These are phyloP conservation scores for Sinonovacula constricta DNA, from an alignment of 1,140 invertebrate genomes.

Conservation along the genomic window DNA sequence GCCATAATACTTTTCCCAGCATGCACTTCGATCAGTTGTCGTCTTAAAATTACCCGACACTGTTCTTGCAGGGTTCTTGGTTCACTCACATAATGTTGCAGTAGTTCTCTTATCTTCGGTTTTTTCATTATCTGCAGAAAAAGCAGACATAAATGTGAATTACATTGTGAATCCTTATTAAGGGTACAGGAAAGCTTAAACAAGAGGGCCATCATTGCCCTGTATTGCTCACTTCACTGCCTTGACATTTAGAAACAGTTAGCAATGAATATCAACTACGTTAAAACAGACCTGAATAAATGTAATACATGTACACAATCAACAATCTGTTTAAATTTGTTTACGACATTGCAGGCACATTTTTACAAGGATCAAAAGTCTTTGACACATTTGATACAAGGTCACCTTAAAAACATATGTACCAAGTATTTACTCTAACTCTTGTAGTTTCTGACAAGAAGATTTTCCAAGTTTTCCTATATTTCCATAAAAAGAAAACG, in stretches of 20 bases:
- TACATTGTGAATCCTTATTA: not conserved
- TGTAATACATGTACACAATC: not conserved
- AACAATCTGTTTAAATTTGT: no score
- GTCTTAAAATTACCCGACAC: conserved; percentile 27
- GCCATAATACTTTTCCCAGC: conserved; percentile 36
- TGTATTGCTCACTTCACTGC: not conserved
- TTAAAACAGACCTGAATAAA: no score
- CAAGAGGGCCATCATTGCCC: not conserved
- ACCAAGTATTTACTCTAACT: no score
- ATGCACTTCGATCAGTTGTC: conserved; percentile 23
- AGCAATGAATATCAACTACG: not conserved
- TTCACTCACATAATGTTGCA: conserved; percentile 49
- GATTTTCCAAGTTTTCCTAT: no score
- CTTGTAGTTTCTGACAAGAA: no score
- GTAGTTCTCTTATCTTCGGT: conserved; percentile 24
- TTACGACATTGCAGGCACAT: no score
- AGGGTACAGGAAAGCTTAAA: not conserved
- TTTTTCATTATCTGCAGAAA: conserved; percentile 52
- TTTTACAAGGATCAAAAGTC: no score
- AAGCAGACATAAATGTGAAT: not conserved
- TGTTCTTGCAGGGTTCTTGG: conserved; percentile 36
- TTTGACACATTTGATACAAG: no score
- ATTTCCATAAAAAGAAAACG: no score
- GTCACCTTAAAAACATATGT: no score
- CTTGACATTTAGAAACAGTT: no score